Percentiles rank a stretch among this genome's conserved stretches.
Evolutionary conservation across 2,797 vertebrate genomes (phyloP).

Genomic region (Pseudochirops corinnae): DNA sequence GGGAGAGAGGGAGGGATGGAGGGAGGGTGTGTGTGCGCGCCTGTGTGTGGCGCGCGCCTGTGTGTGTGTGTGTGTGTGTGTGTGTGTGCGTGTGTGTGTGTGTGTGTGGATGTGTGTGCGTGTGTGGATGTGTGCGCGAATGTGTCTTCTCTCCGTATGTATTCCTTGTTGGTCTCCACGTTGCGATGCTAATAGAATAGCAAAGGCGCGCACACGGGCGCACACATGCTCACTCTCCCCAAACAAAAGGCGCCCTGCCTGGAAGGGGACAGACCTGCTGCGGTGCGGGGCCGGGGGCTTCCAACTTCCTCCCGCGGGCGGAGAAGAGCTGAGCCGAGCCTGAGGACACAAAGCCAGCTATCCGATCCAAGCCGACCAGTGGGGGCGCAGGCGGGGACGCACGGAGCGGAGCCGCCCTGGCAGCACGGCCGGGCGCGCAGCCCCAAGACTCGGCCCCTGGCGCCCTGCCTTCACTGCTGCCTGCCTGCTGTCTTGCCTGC

Average conservation of each 20-base stretch:
- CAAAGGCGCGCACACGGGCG: constrained; percentile 69
- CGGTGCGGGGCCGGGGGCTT: neutral
- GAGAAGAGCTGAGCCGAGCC: neutral
- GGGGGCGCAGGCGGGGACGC: neutral
- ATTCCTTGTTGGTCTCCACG: constrained; percentile 47
- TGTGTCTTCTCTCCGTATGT: constrained; percentile 47
- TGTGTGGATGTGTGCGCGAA: constrained; percentile 37
- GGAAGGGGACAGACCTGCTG: neutral
- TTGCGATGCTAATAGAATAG: constrained; percentile 67
- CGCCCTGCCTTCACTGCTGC: neutral
- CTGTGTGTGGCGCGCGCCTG: neutral
- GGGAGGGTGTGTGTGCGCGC: neutral
- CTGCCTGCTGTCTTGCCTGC: neutral
- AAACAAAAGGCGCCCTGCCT: constrained; percentile 19
- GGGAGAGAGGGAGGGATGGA: neutral
- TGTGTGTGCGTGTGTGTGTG: neutral
- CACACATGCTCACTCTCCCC: constrained; percentile 25
- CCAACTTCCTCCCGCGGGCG: neutral
- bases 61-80: constrained; percentile 42
- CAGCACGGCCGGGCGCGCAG: neutral
- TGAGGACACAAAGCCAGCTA: neutral
- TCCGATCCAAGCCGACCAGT: neutral
- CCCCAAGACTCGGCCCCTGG: neutral
- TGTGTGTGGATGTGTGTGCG: neutral
- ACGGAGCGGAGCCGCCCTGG: neutral